Base-by-base conservation (phyloP, 1,140 invertebrate genomes). In the Atta cephalotes region DNA sequence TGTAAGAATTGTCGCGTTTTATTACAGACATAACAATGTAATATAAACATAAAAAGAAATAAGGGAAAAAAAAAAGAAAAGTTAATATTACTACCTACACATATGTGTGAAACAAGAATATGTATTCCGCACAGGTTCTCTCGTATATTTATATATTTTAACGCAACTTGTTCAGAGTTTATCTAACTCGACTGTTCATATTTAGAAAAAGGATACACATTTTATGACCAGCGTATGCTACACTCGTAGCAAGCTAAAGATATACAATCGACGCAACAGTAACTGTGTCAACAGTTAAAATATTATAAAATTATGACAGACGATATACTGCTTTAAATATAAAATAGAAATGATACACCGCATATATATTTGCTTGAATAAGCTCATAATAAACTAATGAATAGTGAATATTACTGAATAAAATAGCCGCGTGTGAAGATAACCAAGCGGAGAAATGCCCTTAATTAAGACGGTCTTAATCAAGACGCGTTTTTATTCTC, bases 381-480 rank as follows among this genome's bases (percentile, higher is more conserved):
- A 16, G 25, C 9, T 58, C 10, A 12, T 63, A 25, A 56, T 51
- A 51, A 31, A 49, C 21, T 16, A 45, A 28, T 35, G 21, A 45
- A 10, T 35, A 84, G 12, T 4, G 51, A 72, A 14, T 7, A 1
- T 16, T 51, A 51, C 49, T 51, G 14, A 51, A 49, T 71, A 28
- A 84, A 74, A 62, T 62, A 31, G 25, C n/a, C 16, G 39, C 56
- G 6, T 84, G 71, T n/a, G 45, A 21, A 31, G 25, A 31, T 16
- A 70, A 78, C 58, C 56, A 6, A 51, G 14, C 21, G 16, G n/a
- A 56, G 49, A 70, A n/a, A 45, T 12, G 39, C 45, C 14, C 39
- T 51, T 84, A 74, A 84, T 84, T 74, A 82, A 60, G 39, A 49
- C n/a, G 31, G 18, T 10, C 39, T 84, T 56, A 71, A 76, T 14